Base-by-base conservation (phyloP, 2,888 invertebrate species). In the Tuta absoluta region DNA sequence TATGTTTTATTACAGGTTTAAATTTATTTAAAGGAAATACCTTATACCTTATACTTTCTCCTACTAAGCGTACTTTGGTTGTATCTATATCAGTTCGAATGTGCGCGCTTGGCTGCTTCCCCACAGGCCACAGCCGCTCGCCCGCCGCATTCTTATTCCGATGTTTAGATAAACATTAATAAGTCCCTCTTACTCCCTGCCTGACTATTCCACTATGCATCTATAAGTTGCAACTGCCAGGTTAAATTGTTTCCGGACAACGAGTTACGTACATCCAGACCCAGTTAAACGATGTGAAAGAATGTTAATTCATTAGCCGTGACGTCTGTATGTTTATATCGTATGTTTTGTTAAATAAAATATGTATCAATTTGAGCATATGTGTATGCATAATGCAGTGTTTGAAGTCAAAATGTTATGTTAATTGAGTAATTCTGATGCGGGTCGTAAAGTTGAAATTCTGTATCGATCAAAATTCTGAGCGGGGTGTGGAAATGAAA, bases 111-210 rank as follows among this genome's bases (percentile, higher is more conserved):
- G 80, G 84, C 70, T 89, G 89, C 77, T 71, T 82, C 82, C 79
- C 83, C 72, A 79, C 83, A 73, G 85, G 77, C 78, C 79, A 71
- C 77, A 33, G 53, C 19, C 70, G 28, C 33, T 56, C 77, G 81
- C 77, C 80, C 78, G 72, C 75, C 77, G 80, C 83, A 85, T 88
- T 87, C 82, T 82, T 84, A 87, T 89, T 88, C 83, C 76, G 89
- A 89, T 89, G 84, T 79, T 84, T 82, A 89, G 89, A 91, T 91
- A 89, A 89, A 87, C 85, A 85, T 86, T 86, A 84, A 86, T 86
- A 86, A 82, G 81, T 79, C 82, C 79, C 77, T 74, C 71, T 71
- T 73, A 70, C 75, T 79, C 77, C 82, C 78, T 79, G 56, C 56
- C 56, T 79, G 56, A 33, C 56, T 82, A 63, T 63, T 65, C 59